These are phyloP conservation scores for Dendrolimus kikuchii DNA, from an alignment of 1,140 invertebrate genomes.

Conservation along the genomic window DNA sequence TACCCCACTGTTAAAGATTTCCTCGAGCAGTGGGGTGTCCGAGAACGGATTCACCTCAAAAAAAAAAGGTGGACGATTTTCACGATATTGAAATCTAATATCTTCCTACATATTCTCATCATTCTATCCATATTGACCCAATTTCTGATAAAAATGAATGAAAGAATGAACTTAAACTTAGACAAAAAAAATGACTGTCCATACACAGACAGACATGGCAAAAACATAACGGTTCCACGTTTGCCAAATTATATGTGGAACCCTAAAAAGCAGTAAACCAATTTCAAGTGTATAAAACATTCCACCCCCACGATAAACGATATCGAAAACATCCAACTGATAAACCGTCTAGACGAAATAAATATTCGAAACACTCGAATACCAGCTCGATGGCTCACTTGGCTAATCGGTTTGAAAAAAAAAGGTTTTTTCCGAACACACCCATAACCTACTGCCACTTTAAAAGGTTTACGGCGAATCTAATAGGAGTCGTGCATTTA, in stretches of 20 bases:
- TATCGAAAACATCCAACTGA: constrained; percentile 48
- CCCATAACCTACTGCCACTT: constrained; percentile 56
- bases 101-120: too few species aligned
- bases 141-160: too few species aligned
- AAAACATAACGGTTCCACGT: not conserved
- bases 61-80: too few species aligned
- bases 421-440: constrained; percentile 42
- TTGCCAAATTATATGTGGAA: not conserved
- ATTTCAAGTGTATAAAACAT: constrained; percentile 63
- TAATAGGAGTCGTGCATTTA: constrained; percentile 53
- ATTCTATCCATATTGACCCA: too few species aligned
- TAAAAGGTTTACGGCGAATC: constrained; percentile 67
- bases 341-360: constrained; percentile 66
- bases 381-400: constrained; percentile 63
- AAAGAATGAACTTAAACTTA: too few species aligned
- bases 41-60: too few species aligned
- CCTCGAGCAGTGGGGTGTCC: too few species aligned
- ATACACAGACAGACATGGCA: constrained; percentile 8
- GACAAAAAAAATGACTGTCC: too few species aligned
- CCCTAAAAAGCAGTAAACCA: constrained; percentile 26
- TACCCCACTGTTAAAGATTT: too few species aligned
- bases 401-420: constrained; percentile 62
- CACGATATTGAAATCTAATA: too few species aligned
- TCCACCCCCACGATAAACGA: constrained; percentile 45
- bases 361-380: constrained; percentile 65